Base-by-base conservation (phyloP, 2,797 vertebrate species). In the Typhlichthys subterraneus region DNA sequence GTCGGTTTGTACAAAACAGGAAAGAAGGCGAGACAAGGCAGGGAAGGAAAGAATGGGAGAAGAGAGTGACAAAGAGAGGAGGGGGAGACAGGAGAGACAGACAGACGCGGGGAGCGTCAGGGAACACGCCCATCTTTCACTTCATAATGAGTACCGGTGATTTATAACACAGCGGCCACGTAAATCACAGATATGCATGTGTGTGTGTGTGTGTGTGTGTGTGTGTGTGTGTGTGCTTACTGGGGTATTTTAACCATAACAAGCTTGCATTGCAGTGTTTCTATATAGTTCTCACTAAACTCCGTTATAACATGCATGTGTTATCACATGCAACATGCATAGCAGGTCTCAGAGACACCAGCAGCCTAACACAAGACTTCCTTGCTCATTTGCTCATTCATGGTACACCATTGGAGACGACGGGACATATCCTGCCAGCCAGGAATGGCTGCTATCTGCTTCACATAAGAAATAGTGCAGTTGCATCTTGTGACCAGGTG, bases 181-280 rank as follows among this genome's bases (percentile, higher is more conserved):
- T 89, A 88, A 87, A 91, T 90, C 81, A 84, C 62, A 46, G 49
- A 52, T 52, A 46, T 11, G 82, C 79, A 60, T 70, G 67, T 59
- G 58, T 66, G 61, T 74, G 51, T 58, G 52, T 53, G 42, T 47
- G 54, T 58, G 47, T 19, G 53, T 57, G 54, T 58, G 47, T 19
- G 53, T 57, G 54, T 45, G 31, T 59, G 57, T 23, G 50, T 59
- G 52, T 68, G 65, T 54, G 70, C 72, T 63, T 45, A 14, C 57
- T 38, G 33, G 9, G 33, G 33, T 38, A 51, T 62, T 15, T 53
- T 9, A 38, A 38, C 8, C 33, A 6, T 38, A 38, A 38, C 33
- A 38, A 9, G 33, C 33, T 38, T 38, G 33, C 33, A 38, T 38
- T 38, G 33, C 33, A 38, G 6, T 6, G 33, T 38, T 9, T 38